Evolutionary conservation across 2,888 invertebrate species (phyloP), one percentile per base, ranked within the genome.

Genomic region (Lepidochrysops patricia): DNA sequence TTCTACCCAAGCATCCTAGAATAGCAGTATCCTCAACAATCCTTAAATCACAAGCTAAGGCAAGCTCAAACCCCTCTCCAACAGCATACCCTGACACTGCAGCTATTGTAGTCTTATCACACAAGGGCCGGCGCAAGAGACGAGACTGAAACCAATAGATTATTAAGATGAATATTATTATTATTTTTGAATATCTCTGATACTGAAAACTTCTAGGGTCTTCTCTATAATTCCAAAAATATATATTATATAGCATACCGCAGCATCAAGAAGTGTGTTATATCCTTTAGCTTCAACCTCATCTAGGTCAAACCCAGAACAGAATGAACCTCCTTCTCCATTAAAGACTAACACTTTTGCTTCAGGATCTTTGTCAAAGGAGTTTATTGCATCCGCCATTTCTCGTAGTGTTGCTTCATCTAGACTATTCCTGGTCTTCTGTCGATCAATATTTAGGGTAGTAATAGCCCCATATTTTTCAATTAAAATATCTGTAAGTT

Each of bases 281-380:
- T 75, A 90, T 65, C 82, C 88, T 61, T 79, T 90, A 62, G 71
- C 75, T 43, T 66, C 92, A 60, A 98, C 84, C 73, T 97, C 95
- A 58, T 93, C 90, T 58, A 98, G 90, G 81, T 98, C 98, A 76
- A 94, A 96, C 0, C 98, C 98, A 2, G 98, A 93, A 80, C 97
- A 98, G 80, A 99, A 98, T 61, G 94, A 95, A 0, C 98, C 98
- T n/a, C 98, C 97, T 72, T 93, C 92, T 5, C 98, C 98, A 77
- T 97, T 92, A 1, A 99, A 84, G 1, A 99, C 93, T 5, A 94
- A 95, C 3, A 94, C 94, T 64, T 90, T 84, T 0, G 94, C 88
- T 0, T 90, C 82, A 0, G 91, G 80, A 74, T 98, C 96, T 29
- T 92, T 90, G 67, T 98, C 97, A 82, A 98, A 98, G 13, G 90